Percentiles rank a stretch among this genome's conserved stretches.
phyloP scores from a whole-genome alignment of 1,140 invertebrate genomes.

The Drosophila melanica region DNA sequence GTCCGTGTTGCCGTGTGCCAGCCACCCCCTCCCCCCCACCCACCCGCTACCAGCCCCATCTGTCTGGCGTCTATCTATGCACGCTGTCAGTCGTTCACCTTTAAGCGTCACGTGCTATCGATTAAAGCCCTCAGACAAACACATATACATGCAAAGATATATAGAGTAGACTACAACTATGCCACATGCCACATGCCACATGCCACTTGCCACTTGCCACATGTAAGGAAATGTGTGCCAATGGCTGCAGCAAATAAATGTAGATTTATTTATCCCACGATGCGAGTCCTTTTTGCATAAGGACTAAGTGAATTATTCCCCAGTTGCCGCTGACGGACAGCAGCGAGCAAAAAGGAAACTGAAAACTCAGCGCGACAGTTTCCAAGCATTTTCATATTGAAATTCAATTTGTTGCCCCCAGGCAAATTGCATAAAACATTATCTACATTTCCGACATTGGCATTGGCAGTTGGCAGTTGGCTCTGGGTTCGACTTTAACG shows the following conservation, averaged over 20 bases:
- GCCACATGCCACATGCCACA: conserved; percentile 30
- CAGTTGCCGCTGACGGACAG: conserved; percentile 11
- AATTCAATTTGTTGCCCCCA: conserved; percentile 63
- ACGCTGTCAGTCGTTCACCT: conserved; percentile 74
- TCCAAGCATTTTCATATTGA: conserved; percentile 38
- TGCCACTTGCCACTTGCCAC: conserved; percentile 32
- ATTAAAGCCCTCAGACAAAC: conserved; percentile 52
- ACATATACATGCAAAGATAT: conserved; percentile 1
- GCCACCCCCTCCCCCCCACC: conserved; percentile 1
- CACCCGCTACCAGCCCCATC: neutral
- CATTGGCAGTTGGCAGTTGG: neutral
- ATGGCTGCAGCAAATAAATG: conserved; percentile 38
- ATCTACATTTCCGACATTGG: conserved; percentile 12
- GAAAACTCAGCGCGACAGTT: conserved; percentile 25
- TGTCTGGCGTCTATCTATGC: conserved; percentile 27
- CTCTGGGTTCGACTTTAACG: neutral
- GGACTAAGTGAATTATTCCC: conserved; percentile 43
- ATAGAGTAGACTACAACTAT: conserved; percentile 25
- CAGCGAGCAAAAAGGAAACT: neutral
- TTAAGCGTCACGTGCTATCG: conserved; percentile 77
- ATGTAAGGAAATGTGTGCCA: conserved; percentile 39
- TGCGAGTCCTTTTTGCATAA: conserved; percentile 14
- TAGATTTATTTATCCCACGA: conserved; percentile 66
- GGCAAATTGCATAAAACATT: conserved; percentile 46
- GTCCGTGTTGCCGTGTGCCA: conserved; percentile 52